A percentile compares a stretch with the other conserved stretches of the same genome.
phyloP scores from a whole-genome alignment of 1,140 invertebrate genomes.

The Oncopeltus fasciatus region DNA sequence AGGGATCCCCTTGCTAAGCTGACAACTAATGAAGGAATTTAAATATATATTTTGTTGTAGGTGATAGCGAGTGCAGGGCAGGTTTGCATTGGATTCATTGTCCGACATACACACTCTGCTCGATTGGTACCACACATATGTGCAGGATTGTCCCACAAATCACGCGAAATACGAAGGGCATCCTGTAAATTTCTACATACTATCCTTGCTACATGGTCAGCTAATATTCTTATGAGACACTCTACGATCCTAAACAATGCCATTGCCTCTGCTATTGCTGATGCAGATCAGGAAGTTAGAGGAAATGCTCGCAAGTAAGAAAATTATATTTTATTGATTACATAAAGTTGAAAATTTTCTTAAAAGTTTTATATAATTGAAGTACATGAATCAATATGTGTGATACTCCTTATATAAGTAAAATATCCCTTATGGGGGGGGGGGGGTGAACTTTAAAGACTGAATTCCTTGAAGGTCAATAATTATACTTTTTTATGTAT shows the following conservation, averaged over 20 bases:
- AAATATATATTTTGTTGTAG: slow-evolving; percentile 29
- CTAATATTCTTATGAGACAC: slow-evolving; percentile 69
- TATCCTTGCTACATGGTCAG: slow-evolving; percentile 73
- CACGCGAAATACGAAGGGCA: slow-evolving; percentile 74
- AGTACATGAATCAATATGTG: too few species aligned
- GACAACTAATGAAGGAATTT: too few species aligned
- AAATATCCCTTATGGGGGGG: too few species aligned
- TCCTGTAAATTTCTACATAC: slow-evolving; percentile 74
- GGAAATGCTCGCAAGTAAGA: slow-evolving; percentile 52
- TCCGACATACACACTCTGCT: slow-evolving; percentile 70
- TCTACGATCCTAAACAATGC: slow-evolving; percentile 59
- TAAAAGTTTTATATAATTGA: too few species aligned
- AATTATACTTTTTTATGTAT: too few species aligned
- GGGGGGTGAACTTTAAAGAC: too few species aligned
- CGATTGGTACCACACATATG: slow-evolving; percentile 79
- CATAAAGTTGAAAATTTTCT: too few species aligned
- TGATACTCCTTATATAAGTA: too few species aligned
- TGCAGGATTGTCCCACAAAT: slow-evolving; percentile 66
- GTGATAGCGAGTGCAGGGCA: slow-evolving; percentile 83
- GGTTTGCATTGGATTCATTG: slow-evolving; percentile 76
- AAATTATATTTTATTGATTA: background rate
- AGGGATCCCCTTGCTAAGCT: too few species aligned
- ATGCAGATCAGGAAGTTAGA: slow-evolving; percentile 82
- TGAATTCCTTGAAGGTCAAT: too few species aligned
- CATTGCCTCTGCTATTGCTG: slow-evolving; percentile 75